Base-by-base conservation (phyloP, 2,113 vertebrate species). In the Malurus alboscapulatus region DNA sequence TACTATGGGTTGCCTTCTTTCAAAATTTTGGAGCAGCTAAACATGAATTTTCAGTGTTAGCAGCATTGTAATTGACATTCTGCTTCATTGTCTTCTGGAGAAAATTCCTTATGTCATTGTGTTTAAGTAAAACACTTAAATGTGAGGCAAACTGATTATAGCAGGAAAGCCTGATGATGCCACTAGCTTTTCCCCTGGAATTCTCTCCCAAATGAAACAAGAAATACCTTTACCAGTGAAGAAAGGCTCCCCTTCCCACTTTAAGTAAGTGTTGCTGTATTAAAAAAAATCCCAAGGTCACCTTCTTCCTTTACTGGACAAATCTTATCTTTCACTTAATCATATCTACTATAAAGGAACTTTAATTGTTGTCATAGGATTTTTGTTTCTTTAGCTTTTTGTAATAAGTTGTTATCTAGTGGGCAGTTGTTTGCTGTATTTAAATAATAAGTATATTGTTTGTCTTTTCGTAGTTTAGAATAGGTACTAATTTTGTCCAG, bases 301-400 rank as follows among this genome's bases (percentile, higher is more conserved):
- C 4, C 0, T 6, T 26, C 0, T 18, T 19, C 12, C 14, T 75
- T 66, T 57, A 19, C 15, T 57, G 25, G 13, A 61, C 12, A 51
- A 75, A 68, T 3, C 1, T 59, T 38, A 48, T 18, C 5, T 4
- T 76, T 30, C 2, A 30, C 29, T 75, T 87, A 27, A 40, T 11
- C 2, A 4, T 42, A 42, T 30, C 59, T 63, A 30, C 48, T 44
- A 5, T 57, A 69, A 48, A 57, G 7, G 10, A 5, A 38, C 4
- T 69, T 74, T 1, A 54, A 25, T 58, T 61, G 10, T 81, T 58
- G 45, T 34, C 4, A 36, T 40, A 63, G 3, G 2, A 1, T 16
- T 87, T 79, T 36, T 57, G 4, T 67, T 78, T 75, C 45, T 76
- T 48, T 29, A 61, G 18, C 5, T 84, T 74, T 84, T 72, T 9